Evolutionary conservation across 1,140 invertebrate genomes (phyloP), one percentile per base, ranked within the genome.

Genomic region (Bombus breviceps): DNA sequence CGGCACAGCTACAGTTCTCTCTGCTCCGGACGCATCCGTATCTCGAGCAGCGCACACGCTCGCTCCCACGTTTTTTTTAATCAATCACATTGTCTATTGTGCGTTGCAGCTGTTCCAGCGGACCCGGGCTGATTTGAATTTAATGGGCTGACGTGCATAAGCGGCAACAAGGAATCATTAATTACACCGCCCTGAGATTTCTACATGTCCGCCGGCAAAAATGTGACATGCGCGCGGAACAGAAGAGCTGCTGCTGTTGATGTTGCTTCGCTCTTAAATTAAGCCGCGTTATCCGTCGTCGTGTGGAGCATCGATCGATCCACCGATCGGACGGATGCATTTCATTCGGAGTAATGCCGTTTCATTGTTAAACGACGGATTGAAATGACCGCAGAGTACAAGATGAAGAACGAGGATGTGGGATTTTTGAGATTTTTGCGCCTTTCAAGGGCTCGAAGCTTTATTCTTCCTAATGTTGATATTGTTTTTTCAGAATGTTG

Each of bases 41-140:
- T 41, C 28, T n/a, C 74, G 71, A 84, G 82, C 72, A 22, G 41
- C n/a, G 43, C 83, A 64, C 76, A 62, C 59, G 83, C 57, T 77
- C 57, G 66, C 85, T 83, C 74, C 74, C 74, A 82, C 79, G 79
- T 82, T 82, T 81, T 84, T 78, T 79, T 79, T 62, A 79, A 84
- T 84, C 82, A 79, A 79, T 84, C 82, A 79, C 82, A 79, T 84
- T 79, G 75, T 79, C 82, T 83, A 83, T 83, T 83, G 82, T 83
- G 22, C 74, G 82, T 3, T 43, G 82, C 82, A 83, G 82, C 82
- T 83, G 82, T 78, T 83, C 47, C 74, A 75, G 25, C 12, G 82
- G 74, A 2, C 13, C 64, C 59, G 15, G 82, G 74, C 74, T 83
- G 82, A 83, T 83, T 83, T 83, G 82, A 83, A 83, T 77, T 83